Evolutionary conservation across 2,888 invertebrate species (phyloP).

Genomic region (Vesta saturnalis): DNA sequence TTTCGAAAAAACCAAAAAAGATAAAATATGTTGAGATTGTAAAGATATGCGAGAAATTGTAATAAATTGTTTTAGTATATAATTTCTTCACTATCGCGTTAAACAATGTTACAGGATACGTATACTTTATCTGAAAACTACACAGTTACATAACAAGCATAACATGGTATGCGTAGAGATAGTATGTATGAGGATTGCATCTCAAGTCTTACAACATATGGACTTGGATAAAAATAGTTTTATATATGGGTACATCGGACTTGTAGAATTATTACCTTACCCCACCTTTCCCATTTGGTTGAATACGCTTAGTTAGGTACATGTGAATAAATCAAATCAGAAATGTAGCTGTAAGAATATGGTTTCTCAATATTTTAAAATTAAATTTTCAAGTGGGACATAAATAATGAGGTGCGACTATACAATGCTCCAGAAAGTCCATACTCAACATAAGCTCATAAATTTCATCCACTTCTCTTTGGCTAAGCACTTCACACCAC

Average conservation of each 20-base stretch:
- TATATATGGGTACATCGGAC: conserved; percentile 24
- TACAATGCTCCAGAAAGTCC: conserved; percentile 41
- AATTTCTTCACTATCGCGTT: conserved; percentile 2
- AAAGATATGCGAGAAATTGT: no score
- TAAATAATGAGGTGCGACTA: conserved; percentile 44
- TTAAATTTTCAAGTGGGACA: conserved; percentile 26
- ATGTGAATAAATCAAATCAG: conserved; percentile 6
- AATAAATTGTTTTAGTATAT: background rate
- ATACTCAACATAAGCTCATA: no score
- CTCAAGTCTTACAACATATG: conserved; percentile 20
- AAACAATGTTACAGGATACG: conserved; percentile 14
- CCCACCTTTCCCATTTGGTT: conserved; percentile 18
- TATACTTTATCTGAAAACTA: conserved; percentile 16
- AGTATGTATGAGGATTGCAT: conserved; percentile 11
- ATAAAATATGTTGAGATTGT: no score
- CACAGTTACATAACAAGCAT: conserved; percentile 18
- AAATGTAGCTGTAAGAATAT: background rate
- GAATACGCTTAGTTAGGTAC: conserved; percentile 19
- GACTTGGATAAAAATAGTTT: conserved; percentile 28
- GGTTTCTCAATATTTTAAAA: conserved; percentile 16
- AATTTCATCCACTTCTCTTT: conserved; percentile 43
- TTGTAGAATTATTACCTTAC: conserved; percentile 23
- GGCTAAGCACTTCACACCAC: conserved; percentile 36
- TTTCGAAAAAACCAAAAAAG: no score
- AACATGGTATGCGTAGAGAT: conserved; percentile 20